These are phyloP conservation scores for Gadopsis bispinosus DNA, from an alignment of 2,797 vertebrate species.

Conservation along the genomic window DNA sequence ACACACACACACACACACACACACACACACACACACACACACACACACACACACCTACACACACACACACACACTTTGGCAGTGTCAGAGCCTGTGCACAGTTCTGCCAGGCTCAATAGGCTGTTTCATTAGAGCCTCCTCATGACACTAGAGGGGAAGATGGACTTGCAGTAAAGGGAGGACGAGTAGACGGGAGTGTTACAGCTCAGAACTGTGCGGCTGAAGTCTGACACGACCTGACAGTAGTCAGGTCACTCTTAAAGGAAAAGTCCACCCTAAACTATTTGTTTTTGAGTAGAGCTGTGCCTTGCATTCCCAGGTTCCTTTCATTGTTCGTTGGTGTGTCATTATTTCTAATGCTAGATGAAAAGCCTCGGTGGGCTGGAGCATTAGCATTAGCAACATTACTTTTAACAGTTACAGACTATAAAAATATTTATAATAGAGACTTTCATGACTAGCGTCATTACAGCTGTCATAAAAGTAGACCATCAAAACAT, in stretches of 20 bases:
- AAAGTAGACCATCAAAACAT: conserved; percentile 10
- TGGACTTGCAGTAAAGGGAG: conserved; percentile 53
- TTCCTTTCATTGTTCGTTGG: neutral
- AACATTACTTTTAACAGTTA: neutral
- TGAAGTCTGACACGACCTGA: conserved; percentile 54
- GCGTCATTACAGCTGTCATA: neutral
- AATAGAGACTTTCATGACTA: neutral
- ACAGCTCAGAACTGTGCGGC: conserved; percentile 40
- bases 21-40: conserved; percentile 22
- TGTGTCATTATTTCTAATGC: neutral
- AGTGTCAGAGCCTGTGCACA: conserved; percentile 62
- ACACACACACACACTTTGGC: conserved; percentile 41
- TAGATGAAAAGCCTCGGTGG: neutral
- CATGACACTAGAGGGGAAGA: conserved; percentile 70
- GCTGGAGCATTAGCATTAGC: neutral
- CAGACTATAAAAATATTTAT: neutral
- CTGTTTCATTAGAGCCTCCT: conserved; percentile 75
- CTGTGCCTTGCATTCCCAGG: neutral
- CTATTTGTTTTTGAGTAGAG: neutral
- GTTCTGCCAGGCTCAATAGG: conserved; percentile 68
- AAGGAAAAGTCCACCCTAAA: conserved; percentile 13
- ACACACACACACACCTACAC: conserved; percentile 15
- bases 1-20: too few relatives aligned
- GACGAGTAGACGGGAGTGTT: conserved; percentile 42
- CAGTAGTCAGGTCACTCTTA: conserved; percentile 24